Base-by-base conservation (phyloP, 2,113 vertebrate genomes). In the Cisticola juncidis region DNA sequence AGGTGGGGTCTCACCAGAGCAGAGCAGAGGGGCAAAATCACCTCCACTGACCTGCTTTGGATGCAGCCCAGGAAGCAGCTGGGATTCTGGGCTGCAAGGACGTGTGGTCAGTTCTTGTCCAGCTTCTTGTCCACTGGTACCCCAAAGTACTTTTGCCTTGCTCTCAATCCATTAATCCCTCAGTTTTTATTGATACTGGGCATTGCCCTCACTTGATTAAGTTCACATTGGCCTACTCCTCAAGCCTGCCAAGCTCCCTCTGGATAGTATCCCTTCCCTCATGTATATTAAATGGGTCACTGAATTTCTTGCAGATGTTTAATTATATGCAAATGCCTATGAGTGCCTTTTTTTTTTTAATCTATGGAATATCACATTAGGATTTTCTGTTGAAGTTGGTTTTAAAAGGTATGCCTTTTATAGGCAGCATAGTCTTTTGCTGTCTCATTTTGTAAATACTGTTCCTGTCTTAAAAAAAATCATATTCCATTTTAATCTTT, bases 21-120 rank as follows among this genome's bases (percentile, higher is more conserved):
- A 17, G 25, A 51, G 36, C 6, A 73, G 47, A 51, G 25, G 12
- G 18, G 13, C 1, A 72, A 51, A 62, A 36, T 40, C 64, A 23
- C 29, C 5, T 85, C 53, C 47, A 36, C 45, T 0, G 0, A 35
- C 24, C 62, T 54, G 45, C 13, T 56, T 50, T 45, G 28, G 12
- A 45, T 40, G 28, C 33, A 40, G 77, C 35, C 19, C 36, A 62
- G 20, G 25, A 47, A n/a, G 69, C 2, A 11, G 5, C 0, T 15
- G 51, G 24, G 21, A 8, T 31, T 14, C 11, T 33, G 66, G 36
- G 29, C 36, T 78, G 33, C 9, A 10, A 47, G 14, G 14, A 3
- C 26, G 31, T 2, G 2, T 6, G 18, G 14, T 5, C 26, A 29
- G 21, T 9, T 64, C 50, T 42, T 19, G 12, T 33, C 14, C 50